A percentile compares a stretch with the other conserved stretches of the same genome.
These are phyloP conservation scores for Trinorchestia longiramus DNA, from an alignment of 1,140 invertebrate genomes.

Conservation along the genomic window DNA sequence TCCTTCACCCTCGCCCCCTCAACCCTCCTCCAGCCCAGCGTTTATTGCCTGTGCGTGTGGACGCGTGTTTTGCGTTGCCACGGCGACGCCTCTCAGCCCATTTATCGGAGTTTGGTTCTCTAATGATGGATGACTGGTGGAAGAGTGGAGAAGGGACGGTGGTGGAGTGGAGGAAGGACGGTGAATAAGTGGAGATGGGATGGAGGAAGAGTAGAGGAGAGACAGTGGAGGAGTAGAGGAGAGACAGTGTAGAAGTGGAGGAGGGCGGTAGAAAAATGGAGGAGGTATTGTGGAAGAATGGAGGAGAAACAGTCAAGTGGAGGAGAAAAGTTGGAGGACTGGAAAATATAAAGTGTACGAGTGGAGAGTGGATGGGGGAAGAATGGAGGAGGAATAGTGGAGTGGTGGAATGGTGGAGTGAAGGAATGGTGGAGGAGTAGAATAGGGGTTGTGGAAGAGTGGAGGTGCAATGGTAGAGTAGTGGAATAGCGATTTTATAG, in stretches of 20 bases:
- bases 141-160: background rate
- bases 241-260: background rate
- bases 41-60: background rate
- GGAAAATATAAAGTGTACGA: background rate
- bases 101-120: conserved; percentile 39
- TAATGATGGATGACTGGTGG: conserved; percentile 7
- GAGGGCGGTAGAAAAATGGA: background rate
- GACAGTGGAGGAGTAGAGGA: background rate
- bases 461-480: background rate
- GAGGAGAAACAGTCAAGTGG: background rate
- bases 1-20: background rate
- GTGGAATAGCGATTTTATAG: background rate
- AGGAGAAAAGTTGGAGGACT: no score
- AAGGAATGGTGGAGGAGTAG: background rate
- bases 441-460: background rate
- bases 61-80: conserved; percentile 30
- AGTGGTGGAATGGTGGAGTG: background rate
- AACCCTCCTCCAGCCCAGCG: background rate
- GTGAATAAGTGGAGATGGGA: background rate
- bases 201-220: background rate
- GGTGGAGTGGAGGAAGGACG: background rate
- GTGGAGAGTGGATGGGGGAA: background rate
- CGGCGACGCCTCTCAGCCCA: background rate
- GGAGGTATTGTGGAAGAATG: background rate
- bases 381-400: background rate